These are phyloP conservation scores for human (Homo sapiens) DNA, from an alignment of 2,113 vertebrate genomes.

Conservation along the genomic window GRCh38 chrX:18114001-18114500, in stretches of 20 bases:
- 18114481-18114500: not conserved
- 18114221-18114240: not conserved
- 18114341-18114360: not conserved
- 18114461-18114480: not conserved
- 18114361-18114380: not conserved
- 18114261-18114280: not conserved
- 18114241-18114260: not conserved
- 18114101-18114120: not conserved
- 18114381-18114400: not conserved
- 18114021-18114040: not conserved
- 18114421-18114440: not conserved
- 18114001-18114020: not conserved
- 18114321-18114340: not conserved
- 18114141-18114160: not conserved
- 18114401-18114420: not conserved
- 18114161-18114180: not conserved
- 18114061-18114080: not conserved
- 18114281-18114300: not conserved
- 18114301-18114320: not conserved
- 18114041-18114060: not conserved
- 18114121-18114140: not conserved
- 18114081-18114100: not conserved
- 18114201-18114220: conserved; percentile 11
- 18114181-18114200: not conserved
- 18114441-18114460: not conserved